Evolutionary conservation across 2,113 vertebrate species (phyloP).

Genomic region (Arizona elegans): DNA sequence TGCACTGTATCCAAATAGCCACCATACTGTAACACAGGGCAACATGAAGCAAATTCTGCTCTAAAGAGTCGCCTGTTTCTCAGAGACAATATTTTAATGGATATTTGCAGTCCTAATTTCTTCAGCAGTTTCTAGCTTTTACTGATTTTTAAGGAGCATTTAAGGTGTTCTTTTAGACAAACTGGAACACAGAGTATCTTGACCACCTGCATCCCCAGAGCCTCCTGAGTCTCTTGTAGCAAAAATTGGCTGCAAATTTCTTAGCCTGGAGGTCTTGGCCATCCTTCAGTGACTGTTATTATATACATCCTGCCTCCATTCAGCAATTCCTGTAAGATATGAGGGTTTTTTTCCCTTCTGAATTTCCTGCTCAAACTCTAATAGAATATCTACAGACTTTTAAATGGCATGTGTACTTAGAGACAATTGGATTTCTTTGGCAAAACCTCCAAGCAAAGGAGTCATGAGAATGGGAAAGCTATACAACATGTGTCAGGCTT

Average conservation of each 20-base stretch:
- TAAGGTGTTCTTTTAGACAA: conserved; percentile 6
- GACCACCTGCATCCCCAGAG: not conserved
- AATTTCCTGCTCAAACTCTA: conserved; percentile 8
- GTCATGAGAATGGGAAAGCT: not conserved
- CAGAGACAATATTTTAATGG: not conserved
- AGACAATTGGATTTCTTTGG: not conserved
- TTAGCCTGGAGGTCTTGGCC: conserved; percentile 23
- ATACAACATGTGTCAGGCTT: not conserved
- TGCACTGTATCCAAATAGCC: not conserved
- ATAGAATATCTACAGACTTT: not conserved
- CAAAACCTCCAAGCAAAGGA: not conserved
- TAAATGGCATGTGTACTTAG: not conserved
- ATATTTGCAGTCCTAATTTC: conserved; percentile 14
- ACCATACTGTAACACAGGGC: not conserved
- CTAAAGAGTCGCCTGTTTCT: conserved; percentile 3
- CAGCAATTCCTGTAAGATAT: conserved; percentile 9
- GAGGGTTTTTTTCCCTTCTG: conserved; percentile 5
- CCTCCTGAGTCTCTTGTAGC: not conserved
- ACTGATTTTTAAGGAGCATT: conserved; percentile 11
- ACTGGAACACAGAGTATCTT: conserved; percentile 1
- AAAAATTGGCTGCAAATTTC: not conserved
- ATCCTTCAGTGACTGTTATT: conserved; percentile 23
- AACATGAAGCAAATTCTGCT: not conserved
- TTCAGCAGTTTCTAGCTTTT: not conserved
- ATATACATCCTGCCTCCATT: conserved; percentile 14